These are phyloP conservation scores for Catagonus wagneri DNA, from an alignment of 2,113 vertebrate species.

Conservation along the genomic window DNA sequence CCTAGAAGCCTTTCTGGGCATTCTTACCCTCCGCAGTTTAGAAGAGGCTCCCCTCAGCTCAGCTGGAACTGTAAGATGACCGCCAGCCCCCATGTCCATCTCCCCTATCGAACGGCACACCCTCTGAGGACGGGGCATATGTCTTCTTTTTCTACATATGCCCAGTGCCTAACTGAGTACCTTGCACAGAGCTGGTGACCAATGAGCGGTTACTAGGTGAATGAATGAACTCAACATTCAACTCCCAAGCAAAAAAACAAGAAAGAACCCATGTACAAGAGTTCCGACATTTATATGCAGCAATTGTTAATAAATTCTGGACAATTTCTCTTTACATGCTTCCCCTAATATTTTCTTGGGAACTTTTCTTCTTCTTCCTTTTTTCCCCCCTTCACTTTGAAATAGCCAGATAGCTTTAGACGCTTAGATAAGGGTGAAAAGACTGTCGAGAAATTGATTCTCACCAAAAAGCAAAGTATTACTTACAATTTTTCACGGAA, in stretches of 20 bases:
- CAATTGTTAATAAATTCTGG: not conserved
- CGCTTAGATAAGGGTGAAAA: not conserved
- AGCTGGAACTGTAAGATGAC: not conserved
- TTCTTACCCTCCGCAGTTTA: not conserved
- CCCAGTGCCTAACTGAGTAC: not conserved
- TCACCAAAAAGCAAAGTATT: not conserved
- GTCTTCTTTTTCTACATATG: not conserved
- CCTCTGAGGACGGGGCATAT: not conserved
- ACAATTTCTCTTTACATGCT: not conserved
- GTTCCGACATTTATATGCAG: not conserved
- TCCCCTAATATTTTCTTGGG: not conserved
- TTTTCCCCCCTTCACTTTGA: not conserved
- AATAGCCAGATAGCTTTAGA: conserved; percentile 12
- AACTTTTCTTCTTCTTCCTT: not conserved
- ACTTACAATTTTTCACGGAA: conserved; percentile 12
- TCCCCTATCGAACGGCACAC: not conserved
- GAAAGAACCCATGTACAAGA: not conserved
- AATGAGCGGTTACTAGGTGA: not conserved
- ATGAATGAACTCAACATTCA: not conserved
- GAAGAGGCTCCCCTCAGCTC: not conserved
- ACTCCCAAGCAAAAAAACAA: not conserved
- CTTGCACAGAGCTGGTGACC: not conserved
- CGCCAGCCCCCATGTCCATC: too few species aligned
- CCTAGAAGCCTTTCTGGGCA: not conserved
- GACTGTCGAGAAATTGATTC: conserved; percentile 7